Evolutionary conservation across 2,888 invertebrate genomes (phyloP), one percentile per base, ranked within the genome.

Genomic region (Osmoderma eremita): DNA sequence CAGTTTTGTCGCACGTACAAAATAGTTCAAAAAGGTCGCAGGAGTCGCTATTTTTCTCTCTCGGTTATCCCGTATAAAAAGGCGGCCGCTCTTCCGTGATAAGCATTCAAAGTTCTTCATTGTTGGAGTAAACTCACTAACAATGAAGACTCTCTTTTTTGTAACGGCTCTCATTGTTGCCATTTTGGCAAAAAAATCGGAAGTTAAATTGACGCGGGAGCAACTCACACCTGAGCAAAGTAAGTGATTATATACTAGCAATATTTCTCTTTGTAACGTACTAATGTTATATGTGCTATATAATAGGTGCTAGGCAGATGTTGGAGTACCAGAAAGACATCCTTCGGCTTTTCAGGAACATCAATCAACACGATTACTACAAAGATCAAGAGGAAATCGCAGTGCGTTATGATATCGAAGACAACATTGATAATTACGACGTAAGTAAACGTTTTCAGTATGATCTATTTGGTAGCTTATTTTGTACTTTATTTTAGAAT

Each of bases 341-440:
- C 68, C 77, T 88, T 76, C 83, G 84, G 73, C 83, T 90, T 69
- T 79, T 89, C 78, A 86, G 87, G 75, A 86, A 87, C 78, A 86
- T 90, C 70, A 86, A 87, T 71, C 90, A 91, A 78, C 87, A 87
- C 0, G 83, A 87, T 70, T 83, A 85, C 63, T 78, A 85, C 73
- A 79, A 84, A 38, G 84, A 87, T 71, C 82, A 85, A 67, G 81
- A 83, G 64, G 85, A 87, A 36, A 83, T 88, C 66, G 89, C 88
- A 71, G 81, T 85, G 65, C 79, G 79, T 69, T 92, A 85, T 79
- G 89, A 69, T 48, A 67, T 71, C 49, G 67, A 74, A 56, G 70
- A 69, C 15, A 65, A 90, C 77, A 74, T 83, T 15, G 85, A 87
- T 72, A 84, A 86, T 3, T 80, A 74, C 66, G 70, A 67, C 10